Evolutionary conservation across 2,797 vertebrate genomes (phyloP).

Genomic region (Sebastes melanostomus): DNA sequence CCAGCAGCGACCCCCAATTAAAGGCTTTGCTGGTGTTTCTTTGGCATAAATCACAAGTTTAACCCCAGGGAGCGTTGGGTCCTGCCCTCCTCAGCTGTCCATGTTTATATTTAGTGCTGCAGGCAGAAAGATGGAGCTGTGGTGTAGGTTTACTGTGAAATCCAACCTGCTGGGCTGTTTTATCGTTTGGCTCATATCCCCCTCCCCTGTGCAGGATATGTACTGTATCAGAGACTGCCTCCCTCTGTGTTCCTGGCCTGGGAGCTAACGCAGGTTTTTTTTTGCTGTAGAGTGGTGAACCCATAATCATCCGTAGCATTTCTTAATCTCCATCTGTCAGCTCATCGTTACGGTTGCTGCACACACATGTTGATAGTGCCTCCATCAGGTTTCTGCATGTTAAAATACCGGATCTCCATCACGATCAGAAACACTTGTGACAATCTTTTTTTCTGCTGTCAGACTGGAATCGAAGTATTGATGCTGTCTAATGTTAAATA

Average conservation of each 20-base stretch:
- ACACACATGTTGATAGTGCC: neutral
- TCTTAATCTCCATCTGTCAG: conserved; percentile 41
- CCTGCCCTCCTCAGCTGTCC: conserved; percentile 75
- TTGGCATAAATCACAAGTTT: conserved; percentile 69
- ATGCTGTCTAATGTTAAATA: neutral
- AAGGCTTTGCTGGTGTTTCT: conserved; percentile 63
- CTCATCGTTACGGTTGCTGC: neutral
- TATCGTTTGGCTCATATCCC: conserved; percentile 15
- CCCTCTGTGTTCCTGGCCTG: conserved; percentile 1
- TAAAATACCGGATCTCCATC: neutral
- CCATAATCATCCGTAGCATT: conserved; percentile 12
- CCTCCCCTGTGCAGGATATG: conserved; percentile 25
- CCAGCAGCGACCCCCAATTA: conserved; percentile 57
- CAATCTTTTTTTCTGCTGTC: neutral
- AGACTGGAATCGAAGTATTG: neutral
- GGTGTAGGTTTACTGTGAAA: conserved; percentile 65
- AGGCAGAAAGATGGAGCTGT: conserved; percentile 52
- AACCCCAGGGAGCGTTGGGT: conserved; percentile 59
- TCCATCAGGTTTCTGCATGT: neutral
- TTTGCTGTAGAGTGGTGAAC: conserved; percentile 36
- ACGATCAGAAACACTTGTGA: neutral
- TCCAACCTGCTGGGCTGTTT: conserved; percentile 51
- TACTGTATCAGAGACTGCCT: neutral
- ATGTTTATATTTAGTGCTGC: conserved; percentile 79
- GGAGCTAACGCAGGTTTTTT: neutral